Base-by-base conservation (phyloP, 1,140 invertebrate genomes). In the Eufriesea mexicana region DNA sequence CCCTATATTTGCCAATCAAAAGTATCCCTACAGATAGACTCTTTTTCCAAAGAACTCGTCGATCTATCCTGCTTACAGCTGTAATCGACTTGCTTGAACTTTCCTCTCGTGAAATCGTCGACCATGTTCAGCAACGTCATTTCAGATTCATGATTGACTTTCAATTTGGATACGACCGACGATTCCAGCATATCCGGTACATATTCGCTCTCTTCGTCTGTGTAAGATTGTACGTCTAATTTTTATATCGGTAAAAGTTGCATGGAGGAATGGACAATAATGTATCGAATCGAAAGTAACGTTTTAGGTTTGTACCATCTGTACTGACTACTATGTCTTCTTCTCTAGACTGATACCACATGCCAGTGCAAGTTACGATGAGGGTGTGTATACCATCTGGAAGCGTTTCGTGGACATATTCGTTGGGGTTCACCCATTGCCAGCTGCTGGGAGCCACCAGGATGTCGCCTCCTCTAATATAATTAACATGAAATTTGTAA, bases 391-490 rank as follows among this genome's bases (percentile, higher is more conserved):
- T 81, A 45, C 89, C 89, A 70, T 94, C 92, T 7, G 93, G 83
- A 54, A 93, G 89, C 8, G 79, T 90, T 85, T 94, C 92, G 25
- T 89, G 91, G 54, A 94, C 82, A 51, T 93, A 94, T 28, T 94
- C 94, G 62, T 86, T 90, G 4, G 91, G 92, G 86, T 94, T 94
- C 0, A 91, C 90, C 92, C 91, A 94, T 66, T 90, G 91, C 94
- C 93, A 94, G 66, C 91, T 91, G 59, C 93, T 94, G 12, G 91
- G 89, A 2, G 93, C 89, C 0, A 94, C 94, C 0, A 94, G 45
- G 73, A 93, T 94, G 54, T 94, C 94, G 9, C 94, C 94, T 25
- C 93, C 93, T 55, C 93, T 94, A 47, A 45, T 25, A 61, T 66
- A 57, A 66, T 55, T 16, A n/a, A 66, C 49, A 47, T n/a, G 12